Percentiles rank a stretch among this genome's conserved stretches.
Conservation (phyloP, 2,888 invertebrate genomes). For the Ceramica pisi region DNA sequence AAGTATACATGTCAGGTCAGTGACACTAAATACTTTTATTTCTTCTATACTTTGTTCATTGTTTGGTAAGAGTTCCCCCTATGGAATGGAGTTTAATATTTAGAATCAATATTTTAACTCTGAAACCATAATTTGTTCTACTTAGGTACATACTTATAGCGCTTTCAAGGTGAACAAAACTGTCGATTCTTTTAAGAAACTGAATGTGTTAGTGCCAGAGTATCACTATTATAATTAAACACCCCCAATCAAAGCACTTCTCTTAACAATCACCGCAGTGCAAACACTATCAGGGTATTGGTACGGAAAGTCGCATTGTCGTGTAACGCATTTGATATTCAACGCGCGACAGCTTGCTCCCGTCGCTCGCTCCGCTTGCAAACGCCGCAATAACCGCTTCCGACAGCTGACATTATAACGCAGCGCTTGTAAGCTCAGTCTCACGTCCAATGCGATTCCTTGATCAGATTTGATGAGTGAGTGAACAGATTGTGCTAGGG, state of each 20-base stretch:
- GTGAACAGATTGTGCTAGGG: neutral
- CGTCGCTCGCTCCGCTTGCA: conserved; percentile 34
- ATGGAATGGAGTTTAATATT: no score
- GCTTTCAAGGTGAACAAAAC: neutral
- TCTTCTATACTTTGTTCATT: no score
- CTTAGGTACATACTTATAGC: no score
- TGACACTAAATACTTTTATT: no score
- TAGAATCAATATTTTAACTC: no score
- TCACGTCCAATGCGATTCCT: conserved; percentile 22
- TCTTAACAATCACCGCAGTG: neutral
- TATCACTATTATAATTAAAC: neutral
- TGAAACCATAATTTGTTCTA: no score
- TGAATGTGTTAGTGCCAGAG: neutral
- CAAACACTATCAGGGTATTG: conserved; percentile 20
- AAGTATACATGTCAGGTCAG: no score
- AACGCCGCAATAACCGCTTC: conserved; percentile 49
- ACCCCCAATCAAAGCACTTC: neutral
- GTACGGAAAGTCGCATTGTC: conserved; percentile 33
- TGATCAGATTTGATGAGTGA: conserved; percentile 32
- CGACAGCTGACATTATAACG: conserved; percentile 49
- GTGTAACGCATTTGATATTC: conserved; percentile 46
- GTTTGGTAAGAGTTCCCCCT: no score
- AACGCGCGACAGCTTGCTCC: conserved; percentile 47
- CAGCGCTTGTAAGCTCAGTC: conserved; percentile 12
- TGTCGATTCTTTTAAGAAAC: neutral